Percentiles rank a stretch among this genome's conserved stretches.
Conservation (phyloP, 2,797 vertebrate genomes). For the Leptodactylus fallax region DNA sequence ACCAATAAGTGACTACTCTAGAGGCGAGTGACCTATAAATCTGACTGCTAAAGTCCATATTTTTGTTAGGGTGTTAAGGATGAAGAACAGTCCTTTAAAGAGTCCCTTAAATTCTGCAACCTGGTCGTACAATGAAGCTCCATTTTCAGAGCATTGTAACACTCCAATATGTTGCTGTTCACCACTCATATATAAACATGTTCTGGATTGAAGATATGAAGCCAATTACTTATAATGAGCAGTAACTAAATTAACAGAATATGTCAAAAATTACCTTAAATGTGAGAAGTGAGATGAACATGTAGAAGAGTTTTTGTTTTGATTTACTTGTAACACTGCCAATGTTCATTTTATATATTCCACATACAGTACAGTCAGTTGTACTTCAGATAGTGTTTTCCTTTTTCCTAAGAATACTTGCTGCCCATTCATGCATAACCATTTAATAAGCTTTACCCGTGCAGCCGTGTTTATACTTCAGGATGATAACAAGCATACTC, state of each 20-base stretch:
- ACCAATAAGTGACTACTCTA: not conserved
- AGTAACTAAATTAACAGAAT: no score
- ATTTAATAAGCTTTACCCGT: constrained; percentile 58
- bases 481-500: constrained; percentile 35
- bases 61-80: no score
- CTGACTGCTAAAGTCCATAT: not conserved
- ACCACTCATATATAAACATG: no score
- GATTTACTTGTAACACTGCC: not conserved
- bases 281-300: not conserved
- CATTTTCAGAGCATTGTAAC: no score
- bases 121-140: no score
- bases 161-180: no score
- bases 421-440: constrained; percentile 50
- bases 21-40: not conserved
- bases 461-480: constrained; percentile 34
- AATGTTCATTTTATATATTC: not conserved
- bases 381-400: constrained; percentile 18
- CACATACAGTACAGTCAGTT: not conserved
- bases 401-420: constrained; percentile 19
- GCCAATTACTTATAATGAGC: no score
- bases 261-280: not conserved
- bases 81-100: no score
- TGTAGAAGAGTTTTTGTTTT: not conserved
- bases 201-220: no score
- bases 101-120: no score